Base-by-base conservation (phyloP, 2,797 vertebrate species). In the Scleropages formosus region DNA sequence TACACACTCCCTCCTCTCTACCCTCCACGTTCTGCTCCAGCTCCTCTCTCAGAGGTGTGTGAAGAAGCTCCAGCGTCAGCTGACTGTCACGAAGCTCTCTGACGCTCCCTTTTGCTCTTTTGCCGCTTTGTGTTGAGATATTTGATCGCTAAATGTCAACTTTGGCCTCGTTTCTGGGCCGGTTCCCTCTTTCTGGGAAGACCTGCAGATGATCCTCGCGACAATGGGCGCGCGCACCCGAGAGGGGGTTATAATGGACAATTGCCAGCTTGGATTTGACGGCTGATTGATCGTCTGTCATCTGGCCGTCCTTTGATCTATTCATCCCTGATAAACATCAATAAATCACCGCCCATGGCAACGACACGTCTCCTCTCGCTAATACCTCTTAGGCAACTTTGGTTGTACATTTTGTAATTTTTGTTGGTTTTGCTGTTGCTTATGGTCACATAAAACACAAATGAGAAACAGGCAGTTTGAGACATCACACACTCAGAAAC, bases 231-330 rank as follows among this genome's bases (percentile, higher is more conserved):
- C 86, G 89, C 83, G 88, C 88, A 90, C 86, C 88, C 89, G 91
- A 91, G 89, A 91, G 92, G 89, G 91, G 90, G 87, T 89, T 93
- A 94, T 93, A 93, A 92, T 96, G 94, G 94, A 93, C 93, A 93
- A 86, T 94, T 93, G 94, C 93, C 94, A 95, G 93, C 93, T 93
- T 95, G 94, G 93, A 95, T 95, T 97, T 96, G 95, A 97, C 89
- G 91, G 88, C 90, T 96, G 96, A 98, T 96, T 95, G 96, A 98
- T 97, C 85, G 86, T 88, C 93, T 86, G 93, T 96, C 96, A 95
- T 92, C 89, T 83, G 85, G 87, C 86, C 89, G 84, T 90, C 84
- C 85, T 93, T 92, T 91, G 91, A 92, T 91, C 90, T 91, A 87
- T 90, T 90, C 88, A 86, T 89, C 95, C 93, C 93, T 92, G 93